Evolutionary conservation across 2,888 invertebrate species (phyloP).

Genomic region (Labia minor): DNA sequence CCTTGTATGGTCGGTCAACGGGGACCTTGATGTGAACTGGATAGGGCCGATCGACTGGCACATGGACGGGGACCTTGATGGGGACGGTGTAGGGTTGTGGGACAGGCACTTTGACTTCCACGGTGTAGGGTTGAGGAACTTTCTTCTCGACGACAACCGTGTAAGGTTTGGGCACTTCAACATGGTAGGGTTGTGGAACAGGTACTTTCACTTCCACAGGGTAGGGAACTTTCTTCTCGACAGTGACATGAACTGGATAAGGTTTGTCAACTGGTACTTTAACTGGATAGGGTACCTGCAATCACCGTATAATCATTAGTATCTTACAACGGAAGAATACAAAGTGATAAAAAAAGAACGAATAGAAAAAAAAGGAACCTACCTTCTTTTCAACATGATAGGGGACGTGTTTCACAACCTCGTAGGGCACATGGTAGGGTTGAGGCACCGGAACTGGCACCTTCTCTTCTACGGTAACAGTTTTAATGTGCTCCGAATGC

Average conservation of each 20-base stretch:
- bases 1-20: constrained; percentile 20
- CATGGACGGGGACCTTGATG: constrained; percentile 51
- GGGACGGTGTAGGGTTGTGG: constrained; percentile 22
- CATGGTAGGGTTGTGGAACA: constrained; percentile 30
- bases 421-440: not conserved
- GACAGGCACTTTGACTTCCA: constrained; percentile 53
- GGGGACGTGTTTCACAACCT: not conserved
- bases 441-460: not conserved
- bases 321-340: too few relatives aligned
- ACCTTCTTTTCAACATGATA: constrained; percentile 6
- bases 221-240: constrained; percentile 24
- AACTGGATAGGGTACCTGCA: constrained; percentile 46
- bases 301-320: too few relatives aligned
- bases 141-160: constrained; percentile 52
- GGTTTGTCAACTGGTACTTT: constrained; percentile 21
- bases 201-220: constrained; percentile 23
- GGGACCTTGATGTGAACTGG: constrained; percentile 38
- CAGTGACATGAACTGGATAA: constrained; percentile 23
- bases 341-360: not conserved
- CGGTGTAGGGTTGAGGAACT: constrained; percentile 50
- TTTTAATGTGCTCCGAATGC: not conserved
- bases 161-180: constrained; percentile 53
- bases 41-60: constrained; percentile 37
- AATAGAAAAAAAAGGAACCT: too few relatives aligned
- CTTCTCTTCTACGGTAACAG: not conserved